phyloP scores from a whole-genome alignment of 2,113 vertebrate genomes.

The Microcebus lehilahytsara region DNA sequence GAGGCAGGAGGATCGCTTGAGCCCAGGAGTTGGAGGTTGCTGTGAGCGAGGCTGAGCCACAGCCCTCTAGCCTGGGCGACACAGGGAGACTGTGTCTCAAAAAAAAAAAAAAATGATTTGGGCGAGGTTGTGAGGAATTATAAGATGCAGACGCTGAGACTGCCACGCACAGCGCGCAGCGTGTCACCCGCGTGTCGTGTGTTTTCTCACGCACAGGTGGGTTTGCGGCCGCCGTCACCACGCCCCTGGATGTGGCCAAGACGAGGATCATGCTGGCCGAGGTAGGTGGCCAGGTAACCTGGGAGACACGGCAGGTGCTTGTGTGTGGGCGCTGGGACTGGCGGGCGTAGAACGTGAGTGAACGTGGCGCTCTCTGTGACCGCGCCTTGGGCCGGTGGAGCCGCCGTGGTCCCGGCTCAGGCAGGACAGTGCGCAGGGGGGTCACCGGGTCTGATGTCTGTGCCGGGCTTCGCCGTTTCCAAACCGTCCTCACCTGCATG shows the following conservation, averaged over 20 bases:
- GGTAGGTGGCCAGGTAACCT: slow-evolving; percentile 82
- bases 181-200: slow-evolving; percentile 71
- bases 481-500: fast-evolving
- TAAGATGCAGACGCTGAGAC: neutral
- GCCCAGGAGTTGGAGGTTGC: too few relatives aligned
- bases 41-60: too few relatives aligned
- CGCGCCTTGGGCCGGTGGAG: neutral
- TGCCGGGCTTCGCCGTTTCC: neutral
- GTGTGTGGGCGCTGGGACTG: neutral
- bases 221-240: slow-evolving; percentile 93
- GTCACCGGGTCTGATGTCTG: fast-evolving
- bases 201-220: slow-evolving; percentile 88
- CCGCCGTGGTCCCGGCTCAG: neutral
- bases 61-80: too few relatives aligned
- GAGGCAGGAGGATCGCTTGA: too few relatives aligned
- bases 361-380: neutral
- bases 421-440: fast-evolving
- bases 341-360: fast-evolving
- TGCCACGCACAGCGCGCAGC: slow-evolving; percentile 20
- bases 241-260: slow-evolving; percentile 97
- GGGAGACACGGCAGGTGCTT: neutral
- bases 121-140: slow-evolving; percentile 57
- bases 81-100: too few relatives aligned
- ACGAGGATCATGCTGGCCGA: slow-evolving; percentile 98
- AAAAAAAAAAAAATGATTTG: neutral